Evolutionary conservation across 1,140 invertebrate genomes (phyloP), one percentile per base, ranked within the genome.

Genomic region (Pseudomyrmex cubaensis): DNA sequence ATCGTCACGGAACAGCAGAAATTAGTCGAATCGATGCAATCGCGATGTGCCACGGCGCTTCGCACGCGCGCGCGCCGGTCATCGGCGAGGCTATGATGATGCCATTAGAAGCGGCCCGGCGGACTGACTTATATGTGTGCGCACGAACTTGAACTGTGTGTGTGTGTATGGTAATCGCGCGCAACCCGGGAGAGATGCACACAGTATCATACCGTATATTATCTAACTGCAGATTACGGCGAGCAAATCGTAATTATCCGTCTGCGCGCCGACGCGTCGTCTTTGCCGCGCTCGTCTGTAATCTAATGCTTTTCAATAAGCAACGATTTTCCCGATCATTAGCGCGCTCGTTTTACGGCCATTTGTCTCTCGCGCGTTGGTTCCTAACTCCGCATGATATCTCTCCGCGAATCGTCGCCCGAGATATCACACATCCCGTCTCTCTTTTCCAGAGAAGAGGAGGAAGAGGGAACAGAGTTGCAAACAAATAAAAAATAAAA

Each of bases 251-350:
- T 86, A 92, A 93, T 94, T 93, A 93, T 92, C 87, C 88, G 86
- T 85, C 88, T 83, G 78, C 52, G 25, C 82, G 3, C 44, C 20
- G 35, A 59, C 63, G 52, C 76, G 25, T 78, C 78, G 72, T 50
- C 73, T 83, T 25, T 22, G 63, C 56, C 9, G 25, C 57, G 56
- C 50, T 57, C 72, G 77, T 64, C 56, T 70, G 84, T 92, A 92
- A 93, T 93, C 93, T 92, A 92, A 91, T 73, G 89, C 89, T 92
- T 93, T 93, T 93, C 93, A 91, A 93, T 92, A 89, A 90, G 87
- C 83, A 74, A 82, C 87, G 82, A 90, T 93, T 93, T 93, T 92
- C 87, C 78, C 90, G 89, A 90, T 92, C 90, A 90, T 93, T 92
- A 91, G 72, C 88, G 87, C 89, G 84, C 83, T 77, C 70, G 75